A percentile compares a stretch with the other conserved stretches of the same genome.
Conservation (phyloP, 2,888 invertebrate genomes). For the Pedicia rivosa region DNA sequence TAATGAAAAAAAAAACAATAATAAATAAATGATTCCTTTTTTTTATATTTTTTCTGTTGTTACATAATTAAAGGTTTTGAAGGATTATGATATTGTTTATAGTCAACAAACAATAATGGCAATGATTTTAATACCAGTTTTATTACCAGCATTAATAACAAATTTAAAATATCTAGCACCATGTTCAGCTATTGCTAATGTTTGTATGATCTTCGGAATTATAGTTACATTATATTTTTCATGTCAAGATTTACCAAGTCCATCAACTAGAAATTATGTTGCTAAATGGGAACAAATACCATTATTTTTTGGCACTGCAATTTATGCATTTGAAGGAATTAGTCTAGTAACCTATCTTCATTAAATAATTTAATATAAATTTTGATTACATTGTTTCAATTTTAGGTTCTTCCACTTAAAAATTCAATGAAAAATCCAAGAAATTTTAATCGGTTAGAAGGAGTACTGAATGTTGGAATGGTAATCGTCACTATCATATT, state of each 20-base stretch:
- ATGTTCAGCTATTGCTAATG: constrained; percentile 60
- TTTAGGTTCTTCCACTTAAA: constrained; percentile 79
- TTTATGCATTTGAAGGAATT: constrained; percentile 96
- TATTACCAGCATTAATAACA: constrained; percentile 57
- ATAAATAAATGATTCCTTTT: neutral
- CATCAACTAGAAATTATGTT: constrained; percentile 40
- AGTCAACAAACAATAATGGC: constrained; percentile 59
- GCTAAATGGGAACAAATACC: constrained; percentile 51
- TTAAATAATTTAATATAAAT: neutral
- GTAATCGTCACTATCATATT: constrained; percentile 61
- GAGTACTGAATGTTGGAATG: constrained; percentile 86
- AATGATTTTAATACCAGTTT: constrained; percentile 51
- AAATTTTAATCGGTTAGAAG: constrained; percentile 60
- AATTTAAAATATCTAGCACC: constrained; percentile 63
- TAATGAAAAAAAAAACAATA: neutral
- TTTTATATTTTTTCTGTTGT: constrained; percentile 2
- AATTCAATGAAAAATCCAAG: constrained; percentile 75
- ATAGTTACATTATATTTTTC: constrained; percentile 55
- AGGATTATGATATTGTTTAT: constrained; percentile 42
- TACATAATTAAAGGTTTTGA: constrained; percentile 41
- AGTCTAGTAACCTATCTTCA: constrained; percentile 45
- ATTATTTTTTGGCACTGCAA: constrained; percentile 86
- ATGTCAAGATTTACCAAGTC: constrained; percentile 49
- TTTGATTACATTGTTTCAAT: constrained; percentile 4
- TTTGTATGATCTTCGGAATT: constrained; percentile 57